A percentile compares a stretch with the other conserved stretches of the same genome.
phyloP scores from a whole-genome alignment of 1,140 invertebrate genomes.

The Drosophila nigromelanica region DNA sequence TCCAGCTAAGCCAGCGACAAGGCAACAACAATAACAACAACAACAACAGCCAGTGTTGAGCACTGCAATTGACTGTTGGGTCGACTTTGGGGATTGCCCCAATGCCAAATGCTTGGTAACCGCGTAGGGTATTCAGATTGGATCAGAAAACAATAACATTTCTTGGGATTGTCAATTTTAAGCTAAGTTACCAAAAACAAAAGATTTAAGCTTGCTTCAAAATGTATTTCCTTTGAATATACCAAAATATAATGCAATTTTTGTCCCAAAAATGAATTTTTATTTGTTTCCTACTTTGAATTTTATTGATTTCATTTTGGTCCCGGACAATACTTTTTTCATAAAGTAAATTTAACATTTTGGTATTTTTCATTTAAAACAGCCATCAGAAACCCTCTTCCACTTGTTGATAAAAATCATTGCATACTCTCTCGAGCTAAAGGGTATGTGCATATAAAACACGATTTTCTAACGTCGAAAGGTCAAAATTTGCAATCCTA shows the following conservation, averaged over 20 bases:
- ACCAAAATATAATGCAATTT: neutral
- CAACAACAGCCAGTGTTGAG: constrained; percentile 8
- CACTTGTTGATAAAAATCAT: neutral
- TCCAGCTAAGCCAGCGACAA: constrained; percentile 39
- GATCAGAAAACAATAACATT: neutral
- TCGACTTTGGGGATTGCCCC: constrained; percentile 35
- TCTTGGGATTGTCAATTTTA: neutral
- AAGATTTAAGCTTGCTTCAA: neutral
- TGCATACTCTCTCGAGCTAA: neutral
- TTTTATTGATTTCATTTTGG: too few relatives aligned
- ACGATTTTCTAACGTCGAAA: constrained; percentile 19
- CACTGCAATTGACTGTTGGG: constrained; percentile 14
- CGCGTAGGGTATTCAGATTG: neutral
- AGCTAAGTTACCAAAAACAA: neutral
- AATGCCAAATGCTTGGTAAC: neutral
- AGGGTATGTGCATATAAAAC: constrained; percentile 20
- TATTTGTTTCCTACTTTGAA: too few relatives aligned
- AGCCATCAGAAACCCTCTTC: too few relatives aligned
- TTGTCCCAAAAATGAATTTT: neutral
- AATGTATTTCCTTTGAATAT: neutral
- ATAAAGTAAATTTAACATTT: too few relatives aligned
- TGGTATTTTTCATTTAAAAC: too few relatives aligned
- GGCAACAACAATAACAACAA: constrained; percentile 2
- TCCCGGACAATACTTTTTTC: too few relatives aligned
- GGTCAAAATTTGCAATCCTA: constrained; percentile 60